A percentile compares a stretch with the other conserved stretches of the same genome.
phyloP scores from a whole-genome alignment of 1,140 invertebrate genomes.

The Periplaneta americana region DNA sequence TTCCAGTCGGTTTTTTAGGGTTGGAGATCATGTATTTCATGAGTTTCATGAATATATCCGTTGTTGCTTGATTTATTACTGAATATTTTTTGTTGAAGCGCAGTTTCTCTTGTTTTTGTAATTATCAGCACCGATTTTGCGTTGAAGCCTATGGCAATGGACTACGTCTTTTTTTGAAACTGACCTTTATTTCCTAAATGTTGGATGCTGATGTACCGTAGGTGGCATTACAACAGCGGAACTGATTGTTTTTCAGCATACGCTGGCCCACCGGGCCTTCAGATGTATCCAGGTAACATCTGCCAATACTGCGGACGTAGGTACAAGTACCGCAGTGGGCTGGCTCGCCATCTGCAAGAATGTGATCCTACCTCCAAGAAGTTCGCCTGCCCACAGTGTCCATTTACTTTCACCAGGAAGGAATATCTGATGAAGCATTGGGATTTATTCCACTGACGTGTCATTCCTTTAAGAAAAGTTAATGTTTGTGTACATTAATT shows the following conservation, averaged over 20 bases:
- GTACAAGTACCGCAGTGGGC: conserved; percentile 14
- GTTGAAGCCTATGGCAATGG: not conserved
- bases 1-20: too few relatives aligned
- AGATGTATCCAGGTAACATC: conserved; percentile 2
- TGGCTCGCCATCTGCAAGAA: conserved; percentile 11
- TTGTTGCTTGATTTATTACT: too few relatives aligned
- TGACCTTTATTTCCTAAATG: not conserved
- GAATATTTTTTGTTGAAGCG: not conserved
- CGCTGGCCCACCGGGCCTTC: not conserved
- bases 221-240: not conserved
- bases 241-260: conserved; percentile 4
- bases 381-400: conserved; percentile 1
- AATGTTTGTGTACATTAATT: not conserved
- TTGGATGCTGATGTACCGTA: not conserved
- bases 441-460: not conserved
- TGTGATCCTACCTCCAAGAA: not conserved
- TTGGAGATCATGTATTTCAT: too few relatives aligned
- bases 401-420: not conserved
- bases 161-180: not conserved
- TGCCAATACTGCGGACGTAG: conserved; percentile 14
- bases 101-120: not conserved
- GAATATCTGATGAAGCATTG: not conserved
- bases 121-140: not conserved
- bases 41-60: too few relatives aligned
- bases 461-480: not conserved